Base-by-base conservation (phyloP, 2,797 vertebrate genomes). In the Buceros bicornis region DNA sequence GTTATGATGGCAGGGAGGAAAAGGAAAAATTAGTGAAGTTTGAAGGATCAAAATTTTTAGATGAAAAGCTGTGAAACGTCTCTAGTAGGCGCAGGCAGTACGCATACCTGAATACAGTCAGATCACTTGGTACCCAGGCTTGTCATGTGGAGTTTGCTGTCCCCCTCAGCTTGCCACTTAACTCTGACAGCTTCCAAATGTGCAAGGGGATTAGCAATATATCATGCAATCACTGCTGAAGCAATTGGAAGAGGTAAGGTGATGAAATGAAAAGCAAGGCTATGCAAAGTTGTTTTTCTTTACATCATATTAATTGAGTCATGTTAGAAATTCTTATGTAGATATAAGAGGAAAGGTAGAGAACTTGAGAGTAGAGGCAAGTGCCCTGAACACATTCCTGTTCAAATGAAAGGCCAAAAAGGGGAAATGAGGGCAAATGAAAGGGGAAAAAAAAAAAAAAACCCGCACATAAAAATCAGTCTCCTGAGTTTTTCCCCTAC, bases 221-320 rank as follows among this genome's bases (percentile, higher is more conserved):
- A 2, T 17, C 35, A 4, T 64, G 31, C 6, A 45, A 2, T 29
- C 5, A 2, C 13, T 48, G 25, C 13, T 65, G 72, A 79, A 65
- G 28, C 10, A 42, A 26, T 54, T 33, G 21, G 14, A 60, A 81
- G 29, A 50, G 11, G 24, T 19, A 50, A 67, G n/a, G 37, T 4
- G 26, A 31, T 7, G 21, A 47, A 43, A 51, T 17, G 7, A 64
- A 69, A 82, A 69, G 10, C 9, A 77, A 3, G 7, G 9, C 31
- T 51, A 4, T 14, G 16, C 31, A 37, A 79, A 13, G 12, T 56
- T 56, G 50, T 65, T 79, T 35, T 42, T 72, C 26, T 57, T 84
- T 58, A 5, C 11, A 2, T 71, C 1, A 0, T 1, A 5, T 35
- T 45, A 45, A 47, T 3, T 4, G 21, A 43, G 35, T 60, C 28